Evolutionary conservation across 1,140 invertebrate genomes (phyloP).

Genomic region (Drusus annulatus): DNA sequence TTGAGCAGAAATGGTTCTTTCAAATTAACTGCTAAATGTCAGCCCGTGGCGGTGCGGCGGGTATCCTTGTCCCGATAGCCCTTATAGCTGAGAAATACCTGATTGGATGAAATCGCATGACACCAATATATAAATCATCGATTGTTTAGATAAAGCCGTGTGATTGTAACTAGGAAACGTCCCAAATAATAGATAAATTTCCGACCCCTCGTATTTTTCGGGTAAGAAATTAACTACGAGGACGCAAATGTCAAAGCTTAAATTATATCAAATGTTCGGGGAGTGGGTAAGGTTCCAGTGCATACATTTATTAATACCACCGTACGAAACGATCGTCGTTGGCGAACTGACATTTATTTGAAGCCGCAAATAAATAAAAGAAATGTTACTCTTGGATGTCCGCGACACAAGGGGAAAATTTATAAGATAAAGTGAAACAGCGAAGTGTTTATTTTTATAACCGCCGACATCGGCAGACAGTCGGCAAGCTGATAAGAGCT

Average conservation of each 20-base stretch:
- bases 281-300: background rate
- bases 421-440: background rate
- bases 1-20: no score
- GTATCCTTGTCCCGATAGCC: background rate
- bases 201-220: slow-evolving; percentile 31
- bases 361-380: no score
- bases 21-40: no score
- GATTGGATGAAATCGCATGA: slow-evolving; percentile 43
- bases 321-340: background rate
- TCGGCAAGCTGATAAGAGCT: background rate
- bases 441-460: background rate
- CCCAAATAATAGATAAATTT: slow-evolving; percentile 47
- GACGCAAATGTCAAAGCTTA: slow-evolving; percentile 30
- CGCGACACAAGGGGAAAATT: background rate
- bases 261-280: background rate
- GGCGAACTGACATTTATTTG: slow-evolving; percentile 25
- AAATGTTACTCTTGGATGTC: no score
- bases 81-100: background rate
- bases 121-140: slow-evolving; percentile 44
- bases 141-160: slow-evolving; percentile 41
- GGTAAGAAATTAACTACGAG: background rate
- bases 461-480: background rate
- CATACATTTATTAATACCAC: background rate
- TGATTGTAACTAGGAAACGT: slow-evolving; percentile 42
- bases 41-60: no score